Conservation (phyloP, 1,140 invertebrate species). For the Scaptomyza pallida region DNA sequence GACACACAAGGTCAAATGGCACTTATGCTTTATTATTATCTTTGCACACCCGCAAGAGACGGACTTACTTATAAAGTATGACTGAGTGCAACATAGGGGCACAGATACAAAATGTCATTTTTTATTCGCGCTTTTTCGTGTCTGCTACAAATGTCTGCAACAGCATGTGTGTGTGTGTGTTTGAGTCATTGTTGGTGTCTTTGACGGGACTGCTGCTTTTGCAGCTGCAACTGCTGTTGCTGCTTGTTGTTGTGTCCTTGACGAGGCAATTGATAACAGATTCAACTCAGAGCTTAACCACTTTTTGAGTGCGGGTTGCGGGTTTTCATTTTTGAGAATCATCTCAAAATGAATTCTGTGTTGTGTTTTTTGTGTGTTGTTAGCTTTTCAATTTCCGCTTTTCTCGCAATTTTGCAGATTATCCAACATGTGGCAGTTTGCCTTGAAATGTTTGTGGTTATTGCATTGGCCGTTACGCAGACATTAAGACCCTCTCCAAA, state of each 20-base stretch:
- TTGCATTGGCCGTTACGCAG: conserved; percentile 7
- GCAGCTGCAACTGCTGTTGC: background rate
- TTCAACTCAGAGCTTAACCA: conserved; percentile 13
- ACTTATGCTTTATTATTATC: conserved; percentile 53
- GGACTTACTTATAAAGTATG: background rate
- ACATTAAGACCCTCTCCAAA: background rate
- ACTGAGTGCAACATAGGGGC: too few species aligned
- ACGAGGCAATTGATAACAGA: conserved; percentile 67
- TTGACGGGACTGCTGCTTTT: conserved; percentile 29
- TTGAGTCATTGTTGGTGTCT: conserved; percentile 5
- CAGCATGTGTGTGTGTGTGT: conserved; percentile 18
- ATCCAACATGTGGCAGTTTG: conserved; percentile 16
- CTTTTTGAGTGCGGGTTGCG: background rate
- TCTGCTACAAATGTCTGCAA: background rate
- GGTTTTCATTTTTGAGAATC: conserved; percentile 16
- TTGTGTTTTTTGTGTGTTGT: conserved; percentile 1
- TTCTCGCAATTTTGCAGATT: conserved; percentile 1
- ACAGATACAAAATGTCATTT: background rate
- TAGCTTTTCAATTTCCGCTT: conserved; percentile 48
- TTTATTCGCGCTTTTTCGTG: conserved; percentile 52
- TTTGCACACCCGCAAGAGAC: conserved; percentile 15
- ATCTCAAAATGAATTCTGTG: conserved; percentile 21
- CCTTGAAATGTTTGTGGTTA: conserved; percentile 2
- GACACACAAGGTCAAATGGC: conserved; percentile 65
- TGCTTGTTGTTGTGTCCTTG: conserved; percentile 51